Percentiles rank a stretch among this genome's conserved stretches.
Evolutionary conservation across 2,888 invertebrate genomes (phyloP).

Genomic region (Catocala fraxini): DNA sequence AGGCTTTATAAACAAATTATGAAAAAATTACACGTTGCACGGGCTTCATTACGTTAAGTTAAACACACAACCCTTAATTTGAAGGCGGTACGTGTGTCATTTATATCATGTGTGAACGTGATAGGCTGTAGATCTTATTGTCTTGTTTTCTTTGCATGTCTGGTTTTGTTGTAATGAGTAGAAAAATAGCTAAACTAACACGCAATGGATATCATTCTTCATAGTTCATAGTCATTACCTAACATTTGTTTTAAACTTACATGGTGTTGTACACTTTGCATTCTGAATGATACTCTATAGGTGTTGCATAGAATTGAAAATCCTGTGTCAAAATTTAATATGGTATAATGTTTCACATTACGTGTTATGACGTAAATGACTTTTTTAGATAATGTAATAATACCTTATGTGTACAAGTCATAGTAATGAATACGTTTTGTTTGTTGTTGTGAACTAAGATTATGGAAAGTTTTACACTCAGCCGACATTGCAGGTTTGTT

Average conservation of each 20-base stretch:
- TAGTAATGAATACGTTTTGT: background rate
- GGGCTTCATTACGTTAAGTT: conserved; percentile 61
- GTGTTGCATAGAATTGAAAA: background rate
- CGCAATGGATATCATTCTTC: conserved; percentile 20
- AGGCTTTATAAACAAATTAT: conserved; percentile 66
- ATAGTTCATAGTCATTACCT: background rate
- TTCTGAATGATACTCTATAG: conserved; percentile 10
- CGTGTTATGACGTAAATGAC: conserved; percentile 31
- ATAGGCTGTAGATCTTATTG: conserved; percentile 5
- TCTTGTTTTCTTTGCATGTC: conserved; percentile 22
- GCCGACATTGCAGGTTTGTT: too few species aligned
- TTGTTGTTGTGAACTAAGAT: background rate
- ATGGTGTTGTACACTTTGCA: background rate
- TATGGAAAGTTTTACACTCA: background rate
- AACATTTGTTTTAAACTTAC: background rate
- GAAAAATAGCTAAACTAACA: background rate
- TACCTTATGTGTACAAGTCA: background rate
- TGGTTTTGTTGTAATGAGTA: conserved; percentile 1
- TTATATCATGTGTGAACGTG: conserved; percentile 20
- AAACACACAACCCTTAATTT: conserved; percentile 53
- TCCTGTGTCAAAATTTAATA: background rate
- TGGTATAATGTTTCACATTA: conserved; percentile 12
- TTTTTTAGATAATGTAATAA: conserved; percentile 16
- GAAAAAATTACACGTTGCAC: conserved; percentile 64
- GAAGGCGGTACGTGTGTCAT: conserved; percentile 47